A percentile compares a stretch with the other conserved stretches of the same genome.
phyloP scores from a whole-genome alignment of 2,113 vertebrate species.

The Hirundichthys speculiger region DNA sequence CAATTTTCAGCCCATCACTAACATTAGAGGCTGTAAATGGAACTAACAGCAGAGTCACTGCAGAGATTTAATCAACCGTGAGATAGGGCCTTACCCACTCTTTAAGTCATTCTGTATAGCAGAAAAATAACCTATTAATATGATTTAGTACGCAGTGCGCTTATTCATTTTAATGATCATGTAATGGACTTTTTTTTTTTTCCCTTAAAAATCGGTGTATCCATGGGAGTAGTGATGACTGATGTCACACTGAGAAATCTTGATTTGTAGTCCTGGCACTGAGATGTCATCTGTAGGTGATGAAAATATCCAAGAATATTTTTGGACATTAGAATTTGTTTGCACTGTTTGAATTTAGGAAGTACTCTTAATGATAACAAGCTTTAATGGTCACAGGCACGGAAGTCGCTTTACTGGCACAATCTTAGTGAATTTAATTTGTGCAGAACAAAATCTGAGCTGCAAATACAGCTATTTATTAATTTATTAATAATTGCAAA shows the following conservation, averaged over 20 bases:
- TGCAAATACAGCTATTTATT: conserved; percentile 19
- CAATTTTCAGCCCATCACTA: conserved; percentile 39
- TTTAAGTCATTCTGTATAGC: conserved; percentile 3
- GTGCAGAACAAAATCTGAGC: neutral
- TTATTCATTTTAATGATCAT: conserved; percentile 1
- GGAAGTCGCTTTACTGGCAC: conserved; percentile 6
- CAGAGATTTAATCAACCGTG: conserved; percentile 49
- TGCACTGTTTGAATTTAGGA: conserved; percentile 13
- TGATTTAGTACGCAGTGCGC: neutral
- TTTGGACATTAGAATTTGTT: conserved; percentile 17
- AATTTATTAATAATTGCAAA: conserved; percentile 30
- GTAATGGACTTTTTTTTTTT: neutral
- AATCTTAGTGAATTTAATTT: conserved; percentile 1
- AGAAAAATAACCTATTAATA: conserved; percentile 22
- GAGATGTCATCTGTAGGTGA: conserved; percentile 20
- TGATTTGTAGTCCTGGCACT: neutral
- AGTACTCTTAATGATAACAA: neutral
- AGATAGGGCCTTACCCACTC: conserved; percentile 14
- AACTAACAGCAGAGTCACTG: conserved; percentile 48
- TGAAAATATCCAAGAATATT: conserved; percentile 25
- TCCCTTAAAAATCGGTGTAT: neutral
- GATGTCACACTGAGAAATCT: conserved; percentile 1
- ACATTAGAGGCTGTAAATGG: conserved; percentile 55
- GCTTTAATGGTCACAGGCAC: conserved; percentile 7
- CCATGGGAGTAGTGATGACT: neutral